A percentile compares a stretch with the other conserved stretches of the same genome.
phyloP scores from a whole-genome alignment of 2,113 vertebrate species.

The Pollimyrus isidori region DNA sequence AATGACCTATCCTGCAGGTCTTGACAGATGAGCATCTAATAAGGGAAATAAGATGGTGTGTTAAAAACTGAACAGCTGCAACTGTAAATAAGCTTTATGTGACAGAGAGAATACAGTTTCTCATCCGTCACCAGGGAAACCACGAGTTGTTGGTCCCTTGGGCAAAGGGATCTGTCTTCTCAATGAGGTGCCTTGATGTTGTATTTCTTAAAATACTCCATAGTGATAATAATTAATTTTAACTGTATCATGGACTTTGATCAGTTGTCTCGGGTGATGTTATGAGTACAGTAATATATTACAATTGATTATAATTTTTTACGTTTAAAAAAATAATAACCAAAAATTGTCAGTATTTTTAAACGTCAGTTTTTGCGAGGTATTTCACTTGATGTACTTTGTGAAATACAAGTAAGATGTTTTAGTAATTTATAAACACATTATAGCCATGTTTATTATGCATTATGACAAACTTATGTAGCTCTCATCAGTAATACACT shows the following conservation, averaged over 20 bases:
- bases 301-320: not conserved
- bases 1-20: conserved; percentile 40
- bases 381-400: not conserved
- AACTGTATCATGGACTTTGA: conserved; percentile 21
- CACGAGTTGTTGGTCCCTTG: conserved; percentile 55
- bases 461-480: too few relatives aligned
- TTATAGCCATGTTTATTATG: too few relatives aligned
- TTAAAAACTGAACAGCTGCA: conserved; percentile 63
- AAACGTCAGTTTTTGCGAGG: not conserved
- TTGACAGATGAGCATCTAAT: conserved; percentile 41
- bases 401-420: too few relatives aligned
- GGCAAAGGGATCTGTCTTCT: conserved; percentile 42
- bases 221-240: conserved; percentile 35
- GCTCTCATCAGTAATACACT: too few relatives aligned
- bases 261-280: not conserved
- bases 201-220: conserved; percentile 20
- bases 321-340: not conserved
- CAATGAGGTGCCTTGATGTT: conserved; percentile 31
- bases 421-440: too few relatives aligned
- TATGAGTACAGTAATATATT: not conserved
- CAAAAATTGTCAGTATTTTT: not conserved
- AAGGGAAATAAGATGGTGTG: conserved; percentile 50
- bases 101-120: conserved; percentile 50
- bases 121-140: conserved; percentile 60
- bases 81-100: conserved; percentile 69